Evolutionary conservation across 2,888 invertebrate genomes (phyloP), one percentile per base, ranked within the genome.

Genomic region (Rhaphigaster nebulosa): DNA sequence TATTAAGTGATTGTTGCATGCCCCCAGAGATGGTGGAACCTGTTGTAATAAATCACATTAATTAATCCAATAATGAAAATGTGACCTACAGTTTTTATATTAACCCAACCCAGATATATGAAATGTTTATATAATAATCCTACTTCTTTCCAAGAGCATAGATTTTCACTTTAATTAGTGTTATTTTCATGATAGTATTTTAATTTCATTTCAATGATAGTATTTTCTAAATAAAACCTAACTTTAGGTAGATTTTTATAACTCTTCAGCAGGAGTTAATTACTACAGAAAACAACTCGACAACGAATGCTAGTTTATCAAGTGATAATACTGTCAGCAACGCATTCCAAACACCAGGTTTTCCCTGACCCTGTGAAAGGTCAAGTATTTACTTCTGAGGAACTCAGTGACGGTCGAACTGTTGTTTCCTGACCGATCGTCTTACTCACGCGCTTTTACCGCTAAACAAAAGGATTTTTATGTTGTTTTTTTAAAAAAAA

Each of bases 311-410:
- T 65, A 13, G 65, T 65, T 65, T 65, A 29, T 65, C 29, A 29
- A n/a, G 29, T 15, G 29, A 65, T 65, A 65, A 65, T 65, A 65
- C 29, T 65, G 65, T 65, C 65, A 65, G 65, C 65, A 65, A 29
- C 15, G 29, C 65, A 65, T 65, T 65, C 65, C 65, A 29, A 65
- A 65, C 65, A 29, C 65, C 65, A 4, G 65, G 65, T 65, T 65
- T 65, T 65, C 65, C 65, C n/a, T 65, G 65, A 65, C 65, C 29
- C 65, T 29, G 65, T 29, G 15, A 65, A 65, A 65, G 65, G 65
- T 65, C 65, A 29, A 65, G 29, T 65, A 65, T 65, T 29, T 65
- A 65, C 65, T 65, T 65, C 65, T 65, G 29, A 29, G 65, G 29
- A 65, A 65, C 65, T 65, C 65, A 29, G 29, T 65, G n/a, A n/a